Percentiles rank a stretch among this genome's conserved stretches.
Evolutionary conservation across 2,797 vertebrate genomes (phyloP).

Genomic region (Coilia nasus): DNA sequence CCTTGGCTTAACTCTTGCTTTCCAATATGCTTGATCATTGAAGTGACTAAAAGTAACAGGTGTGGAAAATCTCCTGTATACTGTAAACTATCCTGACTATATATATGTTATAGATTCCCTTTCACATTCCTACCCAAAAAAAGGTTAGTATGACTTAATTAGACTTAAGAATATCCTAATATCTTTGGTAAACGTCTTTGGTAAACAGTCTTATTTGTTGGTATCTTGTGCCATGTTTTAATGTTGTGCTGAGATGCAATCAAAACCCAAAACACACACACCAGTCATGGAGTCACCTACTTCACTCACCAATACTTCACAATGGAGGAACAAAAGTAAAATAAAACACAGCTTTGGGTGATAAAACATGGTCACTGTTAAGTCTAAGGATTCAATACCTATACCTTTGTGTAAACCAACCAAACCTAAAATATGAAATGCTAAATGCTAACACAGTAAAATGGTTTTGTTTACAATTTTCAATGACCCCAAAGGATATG

Average conservation of each 20-base stretch:
- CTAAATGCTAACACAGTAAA: background rate
- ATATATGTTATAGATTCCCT: background rate
- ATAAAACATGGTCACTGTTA: slow-evolving; percentile 9
- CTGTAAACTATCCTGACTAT: background rate
- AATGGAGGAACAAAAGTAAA: slow-evolving; percentile 10
- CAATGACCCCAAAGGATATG: background rate
- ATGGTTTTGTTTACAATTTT: background rate
- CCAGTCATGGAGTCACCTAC: background rate
- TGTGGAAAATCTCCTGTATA: background rate
- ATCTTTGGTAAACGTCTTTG: too few species aligned
- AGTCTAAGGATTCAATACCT: background rate
- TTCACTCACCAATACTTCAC: background rate
- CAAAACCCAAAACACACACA: background rate
- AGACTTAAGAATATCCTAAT: too few species aligned
- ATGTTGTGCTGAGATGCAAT: background rate
- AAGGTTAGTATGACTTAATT: too few species aligned
- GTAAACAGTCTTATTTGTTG: background rate
- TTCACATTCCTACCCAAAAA: background rate
- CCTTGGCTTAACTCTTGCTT: too few species aligned
- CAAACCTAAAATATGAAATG: background rate
- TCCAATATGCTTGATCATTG: too few species aligned
- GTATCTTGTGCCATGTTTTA: background rate
- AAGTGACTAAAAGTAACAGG: too few species aligned
- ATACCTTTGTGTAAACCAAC: background rate
- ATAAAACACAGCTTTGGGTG: slow-evolving; percentile 9